These are phyloP conservation scores for Holacanthus passer DNA, from an alignment of 2,113 vertebrate species.

Conservation along the genomic window DNA sequence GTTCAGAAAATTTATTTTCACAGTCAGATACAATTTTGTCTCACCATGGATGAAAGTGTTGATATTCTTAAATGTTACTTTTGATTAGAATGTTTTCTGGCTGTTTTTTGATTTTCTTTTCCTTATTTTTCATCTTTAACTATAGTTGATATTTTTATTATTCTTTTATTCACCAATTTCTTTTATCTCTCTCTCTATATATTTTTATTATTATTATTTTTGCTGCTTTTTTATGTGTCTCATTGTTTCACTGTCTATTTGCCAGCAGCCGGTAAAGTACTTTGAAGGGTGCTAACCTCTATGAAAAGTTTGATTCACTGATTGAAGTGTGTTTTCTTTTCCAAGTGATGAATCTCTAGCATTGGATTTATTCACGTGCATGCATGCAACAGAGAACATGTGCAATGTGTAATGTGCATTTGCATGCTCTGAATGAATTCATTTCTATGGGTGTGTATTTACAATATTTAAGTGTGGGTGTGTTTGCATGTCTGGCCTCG, in stretches of 20 bases:
- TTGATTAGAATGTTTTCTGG: not conserved
- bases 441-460: not conserved
- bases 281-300: not conserved
- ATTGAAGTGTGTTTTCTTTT: not conserved
- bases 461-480: constrained; percentile 12
- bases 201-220: not conserved
- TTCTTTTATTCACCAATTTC: not conserved
- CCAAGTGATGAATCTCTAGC: not conserved
- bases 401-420: not conserved
- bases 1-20: not conserved
- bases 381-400: not conserved
- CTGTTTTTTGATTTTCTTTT: not conserved
- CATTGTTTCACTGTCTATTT: not conserved
- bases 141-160: not conserved
- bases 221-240: too few relatives aligned
- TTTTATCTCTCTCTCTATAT: too few relatives aligned
- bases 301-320: not conserved
- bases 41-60: not conserved
- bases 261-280: not conserved
- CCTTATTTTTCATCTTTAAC: not conserved
- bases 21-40: not conserved
- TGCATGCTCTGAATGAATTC: constrained; percentile 8
- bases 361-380: not conserved
- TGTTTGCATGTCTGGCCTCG: constrained; percentile 10
- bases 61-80: not conserved